Percentiles rank a stretch among this genome's conserved stretches.
Evolutionary conservation across 2,113 vertebrate genomes (phyloP).

Genomic region (Turdus rufiventris): DNA sequence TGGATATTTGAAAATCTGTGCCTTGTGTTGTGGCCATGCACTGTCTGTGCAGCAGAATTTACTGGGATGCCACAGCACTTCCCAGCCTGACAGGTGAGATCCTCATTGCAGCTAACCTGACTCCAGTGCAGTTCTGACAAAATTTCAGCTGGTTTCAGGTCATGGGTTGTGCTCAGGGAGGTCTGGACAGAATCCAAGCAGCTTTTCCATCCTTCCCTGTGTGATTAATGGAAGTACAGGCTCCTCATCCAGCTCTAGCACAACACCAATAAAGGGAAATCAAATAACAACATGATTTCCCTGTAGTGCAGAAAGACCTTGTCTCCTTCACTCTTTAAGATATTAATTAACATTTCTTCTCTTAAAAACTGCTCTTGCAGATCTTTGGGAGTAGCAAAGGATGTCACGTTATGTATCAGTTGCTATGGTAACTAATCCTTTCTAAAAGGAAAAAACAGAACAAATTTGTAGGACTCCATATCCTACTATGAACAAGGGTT

Average conservation of each 20-base stretch:
- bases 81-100: background rate
- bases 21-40: background rate
- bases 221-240: background rate
- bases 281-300: background rate
- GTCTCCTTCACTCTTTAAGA: background rate
- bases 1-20: background rate
- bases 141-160: background rate
- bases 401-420: background rate
- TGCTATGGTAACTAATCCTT: constrained; percentile 45
- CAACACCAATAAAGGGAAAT: background rate
- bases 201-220: background rate
- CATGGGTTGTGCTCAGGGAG: background rate
- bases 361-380: background rate
- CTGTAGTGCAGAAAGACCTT: background rate
- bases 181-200: background rate
- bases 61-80: background rate
- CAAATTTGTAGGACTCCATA: background rate
- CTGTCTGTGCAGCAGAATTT: background rate
- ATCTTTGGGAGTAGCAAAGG: background rate
- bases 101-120: background rate
- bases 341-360: constrained; percentile 17
- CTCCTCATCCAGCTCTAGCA: background rate
- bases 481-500: background rate
- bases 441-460: background rate
- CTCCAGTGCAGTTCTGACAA: background rate